Percentiles rank a stretch among this genome's conserved stretches.
Evolutionary conservation across 1,140 invertebrate species (phyloP).

Genomic region (Dryas iulia): DNA sequence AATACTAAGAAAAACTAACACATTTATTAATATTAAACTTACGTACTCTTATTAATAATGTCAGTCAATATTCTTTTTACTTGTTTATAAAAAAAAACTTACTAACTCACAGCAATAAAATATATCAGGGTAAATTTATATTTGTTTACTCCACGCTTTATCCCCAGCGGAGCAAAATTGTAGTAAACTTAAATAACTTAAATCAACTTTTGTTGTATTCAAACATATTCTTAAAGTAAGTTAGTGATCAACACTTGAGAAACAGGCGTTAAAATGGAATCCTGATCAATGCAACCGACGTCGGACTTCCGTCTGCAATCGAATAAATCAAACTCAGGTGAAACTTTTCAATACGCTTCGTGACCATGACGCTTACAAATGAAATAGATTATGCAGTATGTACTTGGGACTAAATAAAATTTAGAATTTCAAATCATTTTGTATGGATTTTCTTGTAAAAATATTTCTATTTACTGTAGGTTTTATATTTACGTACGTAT

Average conservation of each 20-base stretch:
- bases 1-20: too few species aligned
- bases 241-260: constrained; percentile 19
- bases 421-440: not conserved
- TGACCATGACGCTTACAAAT: constrained; percentile 74
- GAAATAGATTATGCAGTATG: constrained; percentile 52
- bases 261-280: constrained; percentile 38
- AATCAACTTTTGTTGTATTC: not conserved
- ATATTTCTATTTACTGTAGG: too few species aligned
- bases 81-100: too few species aligned
- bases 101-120: too few species aligned
- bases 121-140: too few species aligned
- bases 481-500: too few species aligned
- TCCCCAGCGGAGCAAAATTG: too few species aligned
- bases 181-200: too few species aligned
- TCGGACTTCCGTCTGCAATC: constrained; percentile 60
- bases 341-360: constrained; percentile 74
- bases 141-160: too few species aligned
- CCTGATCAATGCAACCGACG: constrained; percentile 45
- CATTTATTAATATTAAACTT: too few species aligned
- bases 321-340: constrained; percentile 74
- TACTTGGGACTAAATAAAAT: not conserved
- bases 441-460: not conserved
- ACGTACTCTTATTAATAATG: too few species aligned
- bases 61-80: too few species aligned
- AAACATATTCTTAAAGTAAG: not conserved